Evolutionary conservation across 2,113 vertebrate species (phyloP).

Genomic region (Malurus melanocephalus): DNA sequence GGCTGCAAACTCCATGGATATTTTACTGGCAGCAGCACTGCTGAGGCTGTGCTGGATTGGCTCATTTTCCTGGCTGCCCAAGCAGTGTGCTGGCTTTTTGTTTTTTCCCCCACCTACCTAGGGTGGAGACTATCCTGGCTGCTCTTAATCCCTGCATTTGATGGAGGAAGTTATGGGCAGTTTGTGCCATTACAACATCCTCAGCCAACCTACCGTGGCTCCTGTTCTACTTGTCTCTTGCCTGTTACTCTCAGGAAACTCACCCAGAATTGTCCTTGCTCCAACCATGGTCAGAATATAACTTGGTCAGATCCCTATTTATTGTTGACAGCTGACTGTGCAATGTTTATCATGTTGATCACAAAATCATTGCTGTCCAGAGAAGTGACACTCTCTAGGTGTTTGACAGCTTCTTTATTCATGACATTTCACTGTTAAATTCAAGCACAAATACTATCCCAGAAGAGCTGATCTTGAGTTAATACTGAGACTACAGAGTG

Average conservation of each 20-base stretch:
- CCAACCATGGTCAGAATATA: not conserved
- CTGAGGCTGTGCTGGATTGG: not conserved
- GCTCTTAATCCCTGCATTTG: not conserved
- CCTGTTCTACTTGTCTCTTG: not conserved
- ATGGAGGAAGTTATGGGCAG: not conserved
- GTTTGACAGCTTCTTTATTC: not conserved
- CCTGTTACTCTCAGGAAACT: not conserved
- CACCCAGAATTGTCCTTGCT: not conserved
- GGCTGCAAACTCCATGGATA: not conserved
- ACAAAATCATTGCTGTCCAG: not conserved
- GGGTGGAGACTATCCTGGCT: not conserved
- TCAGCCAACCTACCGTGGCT: not conserved
- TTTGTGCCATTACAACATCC: not conserved
- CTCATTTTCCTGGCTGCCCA: not conserved
- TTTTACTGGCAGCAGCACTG: not conserved
- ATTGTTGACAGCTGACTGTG: not conserved
- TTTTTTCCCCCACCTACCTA: not conserved
- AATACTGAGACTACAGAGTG: not conserved
- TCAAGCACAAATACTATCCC: not conserved
- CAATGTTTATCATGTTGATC: not conserved
- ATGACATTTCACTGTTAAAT: not conserved
- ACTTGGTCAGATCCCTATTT: not conserved
- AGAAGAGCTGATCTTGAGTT: slow-evolving; percentile 3
- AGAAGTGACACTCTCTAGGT: not conserved
- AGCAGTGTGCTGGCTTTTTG: not conserved